Evolutionary conservation across 2,797 vertebrate genomes (phyloP), one percentile per base, ranked within the genome.

Genomic region (Rhynchonycteris naso): DNA sequence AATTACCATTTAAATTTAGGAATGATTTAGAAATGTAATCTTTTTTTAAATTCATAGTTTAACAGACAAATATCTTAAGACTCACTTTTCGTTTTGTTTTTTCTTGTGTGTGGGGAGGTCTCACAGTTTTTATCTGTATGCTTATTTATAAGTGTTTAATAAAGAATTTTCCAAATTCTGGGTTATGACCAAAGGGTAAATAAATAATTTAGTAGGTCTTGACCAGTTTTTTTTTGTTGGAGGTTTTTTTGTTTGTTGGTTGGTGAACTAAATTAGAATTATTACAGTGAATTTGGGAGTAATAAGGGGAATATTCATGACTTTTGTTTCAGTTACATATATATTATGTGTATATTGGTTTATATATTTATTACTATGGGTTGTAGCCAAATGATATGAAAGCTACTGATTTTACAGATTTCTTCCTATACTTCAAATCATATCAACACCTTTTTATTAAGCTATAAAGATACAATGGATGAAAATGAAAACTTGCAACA

Each of bases 141-240:
- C 82, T 95, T 18, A 83, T 90, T 90, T 88, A 26, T 76, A 78
- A 63, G 21, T 80, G 68, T 58, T 87, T 74, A 74, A 52, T 80
- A 59, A 4, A 85, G 58, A 81, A 65, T 91, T 90, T 88, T 69
- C 7, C 30, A 2, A 33, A 56, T 80, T 84, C 24, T 83, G 43
- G 30, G 3, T 92, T 87, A 86, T 82, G 38, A 72, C 24, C 21
- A 63, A 83, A 87, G 22, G 50, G 2, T 58, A 65, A 47, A 63
- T 86, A n/a, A 47, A 63, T 86, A n/a, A 47, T 72, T 65, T 79
- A 78, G 18, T 87, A 83, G 65, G 16, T 94, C 47, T 72, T 81
- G n/a, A 63, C 26, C 22, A 38, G 24, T 88, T 63, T 28, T 18
- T 58, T 38, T 81, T 81, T 71, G 7, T 15, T 1, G 59, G 59